Evolutionary conservation across 2,797 vertebrate species (phyloP).

Genomic region (Spheniscus humboldti): DNA sequence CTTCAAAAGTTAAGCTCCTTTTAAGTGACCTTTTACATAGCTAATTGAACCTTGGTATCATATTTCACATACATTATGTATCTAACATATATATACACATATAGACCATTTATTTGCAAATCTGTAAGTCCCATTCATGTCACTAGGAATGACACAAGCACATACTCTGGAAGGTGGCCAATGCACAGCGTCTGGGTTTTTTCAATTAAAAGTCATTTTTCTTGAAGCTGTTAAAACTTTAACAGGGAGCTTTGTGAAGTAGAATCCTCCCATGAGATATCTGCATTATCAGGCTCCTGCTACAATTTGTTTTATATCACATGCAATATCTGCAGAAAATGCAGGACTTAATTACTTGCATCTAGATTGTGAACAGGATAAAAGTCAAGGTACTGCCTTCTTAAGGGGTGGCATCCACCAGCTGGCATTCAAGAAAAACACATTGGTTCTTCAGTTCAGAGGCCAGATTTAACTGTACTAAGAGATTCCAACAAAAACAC

Average conservation of each 20-base stretch:
- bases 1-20: neutral
- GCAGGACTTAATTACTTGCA: neutral
- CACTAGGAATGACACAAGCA: constrained; percentile 27
- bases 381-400: neutral
- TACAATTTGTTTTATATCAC: constrained; percentile 20
- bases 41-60: constrained; percentile 47
- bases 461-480: neutral
- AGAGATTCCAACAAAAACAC: neutral
- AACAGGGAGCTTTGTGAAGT: constrained; percentile 32
- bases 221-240: constrained; percentile 50
- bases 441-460: neutral
- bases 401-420: neutral
- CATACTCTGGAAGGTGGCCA: constrained; percentile 22
- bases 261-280: constrained; percentile 9
- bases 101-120: constrained; percentile 36
- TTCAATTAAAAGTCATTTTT: constrained; percentile 60
- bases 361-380: neutral
- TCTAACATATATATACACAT: neutral
- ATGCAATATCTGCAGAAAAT: neutral
- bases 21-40: constrained; percentile 3
- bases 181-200: constrained; percentile 15
- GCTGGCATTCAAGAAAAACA: neutral
- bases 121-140: neutral
- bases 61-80: neutral
- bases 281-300: neutral